Evolutionary conservation across 2,113 vertebrate genomes (phyloP).

Genomic region (Steatornis caripensis): DNA sequence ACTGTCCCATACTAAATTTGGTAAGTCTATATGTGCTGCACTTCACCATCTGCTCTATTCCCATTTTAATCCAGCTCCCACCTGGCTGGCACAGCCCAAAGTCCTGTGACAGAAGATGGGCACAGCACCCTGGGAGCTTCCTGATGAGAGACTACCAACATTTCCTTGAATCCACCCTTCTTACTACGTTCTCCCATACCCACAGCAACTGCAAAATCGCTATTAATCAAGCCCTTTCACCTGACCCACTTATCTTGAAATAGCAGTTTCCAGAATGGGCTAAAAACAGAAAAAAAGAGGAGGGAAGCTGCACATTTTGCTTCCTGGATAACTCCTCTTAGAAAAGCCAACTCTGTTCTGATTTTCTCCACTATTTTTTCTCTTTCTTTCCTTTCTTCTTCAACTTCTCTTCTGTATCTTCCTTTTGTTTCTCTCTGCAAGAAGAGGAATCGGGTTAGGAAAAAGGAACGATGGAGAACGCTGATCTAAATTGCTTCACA

Average conservation of each 20-base stretch:
- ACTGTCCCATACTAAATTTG: neutral
- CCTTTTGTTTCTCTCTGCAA: conserved; percentile 59
- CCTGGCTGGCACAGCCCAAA: neutral
- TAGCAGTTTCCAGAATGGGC: neutral
- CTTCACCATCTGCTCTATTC: neutral
- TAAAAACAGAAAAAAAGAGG: neutral
- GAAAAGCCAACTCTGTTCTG: conserved; percentile 34
- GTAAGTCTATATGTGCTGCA: neutral
- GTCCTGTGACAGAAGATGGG: neutral
- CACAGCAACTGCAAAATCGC: neutral
- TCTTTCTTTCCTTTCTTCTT: conserved; percentile 26
- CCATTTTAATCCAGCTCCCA: neutral
- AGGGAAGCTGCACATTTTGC: neutral
- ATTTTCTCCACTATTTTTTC: conserved; percentile 49
- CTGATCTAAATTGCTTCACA: conserved; percentile 24
- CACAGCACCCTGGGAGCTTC: neutral
- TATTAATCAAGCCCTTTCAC: neutral
- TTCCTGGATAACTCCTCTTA: conserved; percentile 3
- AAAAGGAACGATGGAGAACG: neutral
- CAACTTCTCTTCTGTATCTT: conserved; percentile 50
- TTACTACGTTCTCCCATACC: neutral
- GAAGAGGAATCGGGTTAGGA: conserved; percentile 49
- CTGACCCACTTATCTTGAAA: conserved; percentile 5
- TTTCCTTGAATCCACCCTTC: neutral
- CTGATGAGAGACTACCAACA: neutral